Evolutionary conservation across 2,113 vertebrate genomes (phyloP), one percentile per base, ranked within the genome.

Genomic region (Xenopus borealis): DNA sequence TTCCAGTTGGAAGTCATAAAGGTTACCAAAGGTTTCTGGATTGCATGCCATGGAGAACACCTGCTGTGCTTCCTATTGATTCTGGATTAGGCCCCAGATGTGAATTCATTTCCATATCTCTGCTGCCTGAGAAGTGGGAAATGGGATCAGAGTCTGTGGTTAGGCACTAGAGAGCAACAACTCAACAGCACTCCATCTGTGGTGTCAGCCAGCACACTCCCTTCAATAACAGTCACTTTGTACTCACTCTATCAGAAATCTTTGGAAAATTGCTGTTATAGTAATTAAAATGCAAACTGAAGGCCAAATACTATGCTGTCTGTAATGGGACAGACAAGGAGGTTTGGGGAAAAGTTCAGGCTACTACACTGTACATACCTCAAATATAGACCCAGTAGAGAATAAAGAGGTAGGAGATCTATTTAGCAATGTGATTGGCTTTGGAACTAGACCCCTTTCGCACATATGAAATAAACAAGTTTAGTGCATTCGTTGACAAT

Each of bases 211-310:
- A 46, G n/a, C 16, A 52, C 72, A 10, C n/a, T 46, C 16, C 0
- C 47, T 58, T 50, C 63, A 62, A 75, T 55, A 75, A 75, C 72
- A 17, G 66, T 10, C 66, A 75, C 65, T 75, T 69, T 75, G 58
- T 75, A 17, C 40, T 44, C 1, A 13, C 62, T 58, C 46, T 11
- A 16, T 66, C 64, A 67, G 64, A 50, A 5, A 45, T 70, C 27
- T 69, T 73, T 71, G 4, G 65, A 47, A 63, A 62, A 58, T 71
- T 79, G 72, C 50, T 27, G 18, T 13, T 69, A 55, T 4, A 11
- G 47, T 27, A 70, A 57, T 52, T 77, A 69, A 75, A 68, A 72
- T 23, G 9, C n/a, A 77, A 79, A 65, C 10, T 57, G 10, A 14
- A 14, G 2, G 12, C 18, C 66, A 44, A 63, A 23, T 33, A 53